Evolutionary conservation across 2,888 invertebrate genomes (phyloP), one percentile per base, ranked within the genome.

Genomic region (Lochmaea crataegi): DNA sequence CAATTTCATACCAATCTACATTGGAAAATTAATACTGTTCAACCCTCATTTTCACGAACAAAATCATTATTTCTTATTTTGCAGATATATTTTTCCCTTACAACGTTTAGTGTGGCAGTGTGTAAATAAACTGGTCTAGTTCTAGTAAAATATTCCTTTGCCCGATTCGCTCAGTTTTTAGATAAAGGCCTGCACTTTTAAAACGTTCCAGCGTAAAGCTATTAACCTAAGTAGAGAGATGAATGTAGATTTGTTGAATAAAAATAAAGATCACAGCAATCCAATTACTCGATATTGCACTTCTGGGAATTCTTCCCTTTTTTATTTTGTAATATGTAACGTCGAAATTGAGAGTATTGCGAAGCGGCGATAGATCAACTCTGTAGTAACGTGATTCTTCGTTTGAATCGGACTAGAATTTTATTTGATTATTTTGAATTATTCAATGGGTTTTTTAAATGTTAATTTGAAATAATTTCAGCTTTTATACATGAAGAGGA

Each of bases 241-340:
- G 66, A 63, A 67, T 68, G 71, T 60, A 71, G 60, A 71, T 63
- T 73, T 66, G 65, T 60, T 58, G 65, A 65, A 74, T 68, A 58
- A 71, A 75, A 72, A 75, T 75, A 68, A 68, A 75, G 67, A 68
- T 69, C 70, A 58, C 38, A 61, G 65, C 68, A 69, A 73, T 73
- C 73, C 70, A 74, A 74, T 74, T 74, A 74, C 63, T 56, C 45
- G 70, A 32, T 67, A 74, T 48, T 64, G 66, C 67, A 57, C 73
- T 71, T 67, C 11, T 14, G 72, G 72, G 75, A 63, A 63, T 42
- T 42, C 61, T 41, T 11, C 18, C 18, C 42, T 41, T 63, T 63
- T 16, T 18, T 16, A 16, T 53, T 53, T 18, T 16, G n/a, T 53
- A 10, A 18, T 16, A 18, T 53, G 16, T 53, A 53, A 53, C 53